Evolutionary conservation across 2,113 vertebrate genomes (phyloP), one percentile per base, ranked within the genome.

Genomic region (Hipposideros armiger): DNA sequence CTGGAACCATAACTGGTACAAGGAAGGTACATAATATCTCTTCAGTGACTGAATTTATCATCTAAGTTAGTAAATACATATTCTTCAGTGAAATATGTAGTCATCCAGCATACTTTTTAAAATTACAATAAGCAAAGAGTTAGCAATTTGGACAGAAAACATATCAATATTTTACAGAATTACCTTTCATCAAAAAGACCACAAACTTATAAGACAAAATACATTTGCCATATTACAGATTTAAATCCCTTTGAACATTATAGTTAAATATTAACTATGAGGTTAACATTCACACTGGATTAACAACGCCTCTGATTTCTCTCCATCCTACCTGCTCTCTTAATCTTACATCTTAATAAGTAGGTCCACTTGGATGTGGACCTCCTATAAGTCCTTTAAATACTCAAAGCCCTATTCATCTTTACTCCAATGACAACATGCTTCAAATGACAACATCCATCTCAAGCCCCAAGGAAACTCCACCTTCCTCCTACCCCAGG

Each of bases 181-280:
- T 90, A 92, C 28, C 24, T 86, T 52, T 78, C 30, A 77, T 83
- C 74, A 64, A 92, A 95, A 80, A 82, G 17, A 87, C 3, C 42
- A 69, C 28, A 84, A 84, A 73, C 85, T 24, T 69, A 78, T 7
- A 91, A 19, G 32, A 94, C 32, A 93, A 91, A 96, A 91, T 47
- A 86, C 3, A 74, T 19, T 69, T 56, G n/a, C 22, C 50, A 56
- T 36, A 64, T 62, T 62, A 77, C 40, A 56, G 32, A 40, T 84
- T 28, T 64, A 91, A 94, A 74, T 52, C 24, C 5, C 73, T 70
- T 90, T 60, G 40, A 95, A 58, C 69, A 30, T 26, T 52, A 85
- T 5, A 84, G 26, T 45, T 81, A 60, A 54, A 9, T 56, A 69
- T 73, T 40, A 92, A 78, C 58, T 56, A 69, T 22, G 16, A 85